phyloP scores from a whole-genome alignment of 2,797 vertebrate species.

The Danio albolineatus region DNA sequence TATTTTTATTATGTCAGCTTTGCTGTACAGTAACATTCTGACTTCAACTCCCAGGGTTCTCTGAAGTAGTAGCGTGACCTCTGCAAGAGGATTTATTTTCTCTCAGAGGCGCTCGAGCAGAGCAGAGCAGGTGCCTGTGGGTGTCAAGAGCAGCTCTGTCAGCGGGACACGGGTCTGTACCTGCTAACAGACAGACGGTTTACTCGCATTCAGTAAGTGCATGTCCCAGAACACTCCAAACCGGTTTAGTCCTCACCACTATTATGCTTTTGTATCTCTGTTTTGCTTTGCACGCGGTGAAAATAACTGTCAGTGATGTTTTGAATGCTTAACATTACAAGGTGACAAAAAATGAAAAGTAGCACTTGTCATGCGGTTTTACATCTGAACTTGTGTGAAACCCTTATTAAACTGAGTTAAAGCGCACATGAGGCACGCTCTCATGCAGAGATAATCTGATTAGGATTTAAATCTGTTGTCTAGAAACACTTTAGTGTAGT shows the following conservation, averaged over 20 bases:
- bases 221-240: not conserved
- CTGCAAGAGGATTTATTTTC: not conserved
- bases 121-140: not conserved
- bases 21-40: not conserved
- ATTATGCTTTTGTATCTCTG: not conserved
- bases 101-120: not conserved
- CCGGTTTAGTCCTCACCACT: not conserved
- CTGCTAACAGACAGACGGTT: not conserved
- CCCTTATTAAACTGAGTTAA: not conserved
- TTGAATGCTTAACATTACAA: not conserved
- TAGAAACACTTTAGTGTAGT: not conserved
- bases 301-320: not conserved
- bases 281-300: not conserved
- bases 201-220: not conserved
- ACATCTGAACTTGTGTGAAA: not conserved
- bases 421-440: not conserved
- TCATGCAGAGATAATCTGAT: not conserved
- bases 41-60: constrained; percentile 32
- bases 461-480: not conserved
- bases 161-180: not conserved
- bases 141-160: not conserved
- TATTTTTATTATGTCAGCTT: not conserved
- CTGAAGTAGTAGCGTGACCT: not conserved
- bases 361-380: not conserved
- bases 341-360: not conserved